Evolutionary conservation across 1,140 invertebrate species (phyloP).

Genomic region (Platorchestia sp.): DNA sequence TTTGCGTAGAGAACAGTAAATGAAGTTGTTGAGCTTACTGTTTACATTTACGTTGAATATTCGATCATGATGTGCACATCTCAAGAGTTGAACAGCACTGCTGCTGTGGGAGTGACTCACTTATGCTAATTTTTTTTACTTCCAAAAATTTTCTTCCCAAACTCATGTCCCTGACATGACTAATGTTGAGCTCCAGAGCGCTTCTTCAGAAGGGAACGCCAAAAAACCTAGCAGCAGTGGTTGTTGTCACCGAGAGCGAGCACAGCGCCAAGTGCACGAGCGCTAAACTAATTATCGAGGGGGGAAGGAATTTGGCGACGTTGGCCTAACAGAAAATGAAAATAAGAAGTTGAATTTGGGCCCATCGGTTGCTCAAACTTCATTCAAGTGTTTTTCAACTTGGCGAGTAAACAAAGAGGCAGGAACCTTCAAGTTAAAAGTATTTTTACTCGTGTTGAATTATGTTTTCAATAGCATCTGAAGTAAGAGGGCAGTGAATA

Average conservation of each 20-base stretch:
- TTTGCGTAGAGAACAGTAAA: too few relatives aligned
- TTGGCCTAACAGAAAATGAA: background rate
- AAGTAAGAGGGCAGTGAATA: background rate
- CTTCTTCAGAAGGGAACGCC: background rate
- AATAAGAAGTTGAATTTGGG: background rate
- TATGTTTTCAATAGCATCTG: background rate
- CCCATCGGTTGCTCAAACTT: background rate
- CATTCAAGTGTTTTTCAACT: background rate
- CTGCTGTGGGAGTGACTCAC: background rate
- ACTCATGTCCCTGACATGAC: background rate
- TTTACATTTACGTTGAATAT: too few relatives aligned
- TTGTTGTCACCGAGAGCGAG: background rate
- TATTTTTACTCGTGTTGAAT: background rate
- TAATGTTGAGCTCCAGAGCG: background rate
- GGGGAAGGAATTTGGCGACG: background rate
- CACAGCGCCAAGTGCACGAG: background rate
- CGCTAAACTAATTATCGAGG: background rate
- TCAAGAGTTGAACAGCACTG: background rate
- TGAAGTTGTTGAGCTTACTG: too few relatives aligned
- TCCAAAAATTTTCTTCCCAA: background rate
- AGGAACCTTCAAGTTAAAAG: background rate
- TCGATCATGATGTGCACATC: background rate
- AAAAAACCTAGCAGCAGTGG: background rate
- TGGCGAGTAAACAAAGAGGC: background rate
- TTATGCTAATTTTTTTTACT: background rate